Evolutionary conservation across 1,140 invertebrate species (phyloP).

Genomic region (Steinernema khuongi): DNA sequence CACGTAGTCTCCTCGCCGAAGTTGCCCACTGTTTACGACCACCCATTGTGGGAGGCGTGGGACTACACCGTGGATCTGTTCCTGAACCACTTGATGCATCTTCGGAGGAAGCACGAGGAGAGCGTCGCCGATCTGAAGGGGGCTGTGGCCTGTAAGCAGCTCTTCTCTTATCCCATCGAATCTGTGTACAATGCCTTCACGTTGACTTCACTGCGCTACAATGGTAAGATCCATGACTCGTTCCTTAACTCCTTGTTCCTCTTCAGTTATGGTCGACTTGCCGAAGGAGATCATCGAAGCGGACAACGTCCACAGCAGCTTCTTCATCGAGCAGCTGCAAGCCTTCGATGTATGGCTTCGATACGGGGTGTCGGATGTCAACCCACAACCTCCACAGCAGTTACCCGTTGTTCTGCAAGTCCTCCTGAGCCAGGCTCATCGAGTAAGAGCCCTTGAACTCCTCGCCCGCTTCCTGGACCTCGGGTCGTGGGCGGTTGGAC

Average conservation of each 20-base stretch:
- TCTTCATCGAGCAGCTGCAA: slow-evolving; percentile 95
- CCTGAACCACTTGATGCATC: slow-evolving; percentile 68
- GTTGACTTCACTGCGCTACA: slow-evolving; percentile 28
- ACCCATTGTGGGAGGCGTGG: slow-evolving; percentile 74
- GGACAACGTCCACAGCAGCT: slow-evolving; percentile 69
- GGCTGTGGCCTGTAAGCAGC: not conserved
- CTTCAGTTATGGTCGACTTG: slow-evolving; percentile 18
- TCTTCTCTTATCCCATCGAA: not conserved
- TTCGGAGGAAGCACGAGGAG: not conserved
- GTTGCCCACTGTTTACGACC: slow-evolving; percentile 79
- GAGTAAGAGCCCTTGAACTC: slow-evolving; percentile 84
- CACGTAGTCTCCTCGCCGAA: slow-evolving; percentile 82
- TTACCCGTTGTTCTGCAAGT: slow-evolving; percentile 94
- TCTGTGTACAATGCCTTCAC: slow-evolving; percentile 61
- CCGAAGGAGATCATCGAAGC: not conserved
- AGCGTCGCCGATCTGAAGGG: not conserved
- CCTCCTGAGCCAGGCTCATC: slow-evolving; percentile 81
- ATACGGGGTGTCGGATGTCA: slow-evolving; percentile 68
- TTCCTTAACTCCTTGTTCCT: not conserved
- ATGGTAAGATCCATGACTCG: slow-evolving; percentile 30
- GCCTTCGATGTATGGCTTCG: slow-evolving; percentile 94
- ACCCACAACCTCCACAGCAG: slow-evolving; percentile 78
- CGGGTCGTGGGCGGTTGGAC: slow-evolving; percentile 90
- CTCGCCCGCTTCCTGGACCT: slow-evolving; percentile 90
- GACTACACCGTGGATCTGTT: slow-evolving; percentile 89